These are phyloP conservation scores for Therioaphis trifolii DNA, from an alignment of 2,888 invertebrate species.

Conservation along the genomic window DNA sequence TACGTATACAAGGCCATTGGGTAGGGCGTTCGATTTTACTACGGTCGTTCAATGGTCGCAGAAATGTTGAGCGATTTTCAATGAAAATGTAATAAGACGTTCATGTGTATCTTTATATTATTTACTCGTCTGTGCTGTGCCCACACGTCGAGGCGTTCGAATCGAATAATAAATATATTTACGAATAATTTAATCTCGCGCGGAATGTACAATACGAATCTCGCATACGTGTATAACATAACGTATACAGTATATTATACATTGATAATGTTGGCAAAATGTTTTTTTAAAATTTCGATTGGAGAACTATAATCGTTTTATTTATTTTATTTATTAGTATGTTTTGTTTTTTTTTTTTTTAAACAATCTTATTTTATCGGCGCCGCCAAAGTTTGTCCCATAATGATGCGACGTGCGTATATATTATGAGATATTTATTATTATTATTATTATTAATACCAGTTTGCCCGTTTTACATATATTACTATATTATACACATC, in stretches of 20 bases:
- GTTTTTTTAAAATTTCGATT: not conserved
- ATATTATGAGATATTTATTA: slow-evolving; percentile 1
- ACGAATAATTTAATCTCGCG: no score
- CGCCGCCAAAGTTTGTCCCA: slow-evolving; percentile 4
- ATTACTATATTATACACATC: not conserved
- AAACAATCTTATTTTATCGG: not conserved
- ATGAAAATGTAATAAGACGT: no score
- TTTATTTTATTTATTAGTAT: not conserved
- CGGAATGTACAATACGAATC: not conserved
- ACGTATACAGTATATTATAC: no score
- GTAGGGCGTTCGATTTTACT: no score
- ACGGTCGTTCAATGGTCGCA: no score
- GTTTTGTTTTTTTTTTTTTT: not conserved
- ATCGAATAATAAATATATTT: not conserved
- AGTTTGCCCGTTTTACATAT: slow-evolving; percentile 14
- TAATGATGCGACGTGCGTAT: not conserved
- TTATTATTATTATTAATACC: slow-evolving; percentile 11
- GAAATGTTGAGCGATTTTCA: no score
- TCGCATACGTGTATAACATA: not conserved
- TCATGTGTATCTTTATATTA: no score
- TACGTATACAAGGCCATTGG: no score
- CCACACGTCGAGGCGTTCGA: not conserved
- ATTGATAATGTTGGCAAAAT: not conserved
- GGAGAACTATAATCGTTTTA: not conserved
- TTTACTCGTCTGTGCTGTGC: not conserved